These are phyloP conservation scores for Eristalis tenax DNA, from an alignment of 2,888 invertebrate genomes.

Conservation along the genomic window DNA sequence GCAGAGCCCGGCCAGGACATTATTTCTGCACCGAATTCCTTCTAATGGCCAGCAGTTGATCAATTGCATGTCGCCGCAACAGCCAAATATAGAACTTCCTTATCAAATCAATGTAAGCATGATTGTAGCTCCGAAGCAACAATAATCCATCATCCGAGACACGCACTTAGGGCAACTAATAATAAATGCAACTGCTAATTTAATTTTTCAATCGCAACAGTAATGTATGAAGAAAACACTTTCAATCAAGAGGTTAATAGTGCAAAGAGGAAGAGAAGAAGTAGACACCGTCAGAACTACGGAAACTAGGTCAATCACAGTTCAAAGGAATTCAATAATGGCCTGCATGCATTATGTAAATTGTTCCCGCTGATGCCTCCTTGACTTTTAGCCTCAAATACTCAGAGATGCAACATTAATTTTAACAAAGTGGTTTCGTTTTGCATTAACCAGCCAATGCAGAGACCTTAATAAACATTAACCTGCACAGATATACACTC, in stretches of 20 bases:
- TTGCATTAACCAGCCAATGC: slow-evolving; percentile 19
- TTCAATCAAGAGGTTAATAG: slow-evolving; percentile 18
- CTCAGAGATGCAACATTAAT: slow-evolving; percentile 40
- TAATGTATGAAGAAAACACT: slow-evolving; percentile 35
- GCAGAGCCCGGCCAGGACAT: no score
- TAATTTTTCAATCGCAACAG: slow-evolving; percentile 34
- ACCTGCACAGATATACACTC: slow-evolving; percentile 44
- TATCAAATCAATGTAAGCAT: no score
- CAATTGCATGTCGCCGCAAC: no score
- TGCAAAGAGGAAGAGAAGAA: not conserved
- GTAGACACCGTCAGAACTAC: slow-evolving; percentile 23
- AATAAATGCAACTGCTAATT: slow-evolving; percentile 46
- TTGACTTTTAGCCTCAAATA: slow-evolving; percentile 37
- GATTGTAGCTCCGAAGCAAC: no score
- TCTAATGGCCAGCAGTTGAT: no score
- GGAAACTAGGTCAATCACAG: slow-evolving; percentile 70
- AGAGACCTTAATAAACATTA: slow-evolving; percentile 61
- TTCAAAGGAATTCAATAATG: slow-evolving; percentile 71
- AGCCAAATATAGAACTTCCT: no score
- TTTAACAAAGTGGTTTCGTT: not conserved
- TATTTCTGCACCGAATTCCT: no score
- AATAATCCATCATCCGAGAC: no score
- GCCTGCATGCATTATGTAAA: slow-evolving; percentile 61
- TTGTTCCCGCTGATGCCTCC: slow-evolving; percentile 53
- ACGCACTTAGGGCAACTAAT: not conserved